A percentile compares a stretch with the other conserved stretches of the same genome.
Evolutionary conservation across 2,888 invertebrate species (phyloP).

Genomic region (Drosophila diplacantha): DNA sequence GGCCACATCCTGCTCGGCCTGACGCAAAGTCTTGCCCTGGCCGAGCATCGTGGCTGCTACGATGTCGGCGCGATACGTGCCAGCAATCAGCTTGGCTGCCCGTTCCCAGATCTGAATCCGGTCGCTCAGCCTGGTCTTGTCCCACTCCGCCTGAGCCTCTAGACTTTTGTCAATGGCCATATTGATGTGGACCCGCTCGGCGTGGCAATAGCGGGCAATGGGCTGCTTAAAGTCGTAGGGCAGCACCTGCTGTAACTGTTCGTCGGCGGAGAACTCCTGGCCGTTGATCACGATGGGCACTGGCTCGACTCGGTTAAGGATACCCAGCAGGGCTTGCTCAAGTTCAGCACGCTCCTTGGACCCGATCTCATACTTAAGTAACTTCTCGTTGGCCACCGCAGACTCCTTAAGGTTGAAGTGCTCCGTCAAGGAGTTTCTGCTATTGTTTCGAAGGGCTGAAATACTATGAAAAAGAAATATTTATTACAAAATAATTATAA

Average conservation of each 20-base stretch:
- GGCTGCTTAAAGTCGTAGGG: constrained; percentile 91
- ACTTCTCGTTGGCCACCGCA: constrained; percentile 86
- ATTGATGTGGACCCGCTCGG: constrained; percentile 86
- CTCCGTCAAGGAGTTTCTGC: constrained; percentile 76
- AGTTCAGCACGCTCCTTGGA: constrained; percentile 88
- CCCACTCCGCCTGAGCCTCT: constrained; percentile 90
- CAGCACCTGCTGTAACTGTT: constrained; percentile 87
- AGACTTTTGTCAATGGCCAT: constrained; percentile 88
- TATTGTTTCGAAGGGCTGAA: not conserved
- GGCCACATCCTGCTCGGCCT: constrained; percentile 98
- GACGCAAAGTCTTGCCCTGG: constrained; percentile 93
- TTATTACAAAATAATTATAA: not conserved
- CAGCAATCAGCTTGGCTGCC: constrained; percentile 93
- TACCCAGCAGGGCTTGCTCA: constrained; percentile 83
- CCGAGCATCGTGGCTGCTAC: constrained; percentile 98
- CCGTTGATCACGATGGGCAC: constrained; percentile 96
- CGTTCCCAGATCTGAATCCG: constrained; percentile 88
- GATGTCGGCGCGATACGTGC: constrained; percentile 89
- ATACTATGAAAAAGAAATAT: not conserved
- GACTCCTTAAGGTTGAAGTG: constrained; percentile 81
- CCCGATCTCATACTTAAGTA: constrained; percentile 86
- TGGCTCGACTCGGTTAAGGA: constrained; percentile 83
- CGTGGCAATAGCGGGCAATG: constrained; percentile 88
- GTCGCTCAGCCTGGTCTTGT: constrained; percentile 86
- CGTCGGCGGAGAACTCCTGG: constrained; percentile 85